phyloP scores from a whole-genome alignment of 2,113 vertebrate genomes.

The Elephas maximus region DNA sequence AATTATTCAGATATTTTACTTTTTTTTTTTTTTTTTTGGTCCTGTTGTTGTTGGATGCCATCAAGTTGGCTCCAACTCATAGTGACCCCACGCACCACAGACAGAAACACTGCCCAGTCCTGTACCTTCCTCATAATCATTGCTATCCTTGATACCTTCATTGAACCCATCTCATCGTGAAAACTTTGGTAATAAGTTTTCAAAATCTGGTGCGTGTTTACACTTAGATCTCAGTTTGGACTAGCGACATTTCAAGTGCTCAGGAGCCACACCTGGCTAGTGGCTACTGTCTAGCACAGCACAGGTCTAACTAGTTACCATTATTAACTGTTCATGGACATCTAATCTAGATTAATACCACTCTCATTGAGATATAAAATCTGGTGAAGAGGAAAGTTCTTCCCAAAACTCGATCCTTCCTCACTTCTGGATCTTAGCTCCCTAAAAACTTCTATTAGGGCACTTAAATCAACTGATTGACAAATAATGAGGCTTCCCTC shows the following conservation, averaged over 20 bases:
- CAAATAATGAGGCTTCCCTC: neutral
- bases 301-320: neutral
- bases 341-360: neutral
- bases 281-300: neutral
- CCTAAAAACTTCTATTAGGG: neutral
- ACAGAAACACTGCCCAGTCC: too few relatives aligned
- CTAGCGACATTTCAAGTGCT: neutral
- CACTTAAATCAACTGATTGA: neutral
- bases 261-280: too few relatives aligned
- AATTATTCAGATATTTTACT: neutral
- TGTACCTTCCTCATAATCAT: too few relatives aligned
- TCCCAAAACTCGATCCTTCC: neutral
- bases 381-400: neutral
- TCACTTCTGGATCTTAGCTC: neutral
- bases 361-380: neutral
- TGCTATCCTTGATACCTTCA: too few relatives aligned
- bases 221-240: neutral
- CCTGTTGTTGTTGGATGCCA: too few relatives aligned
- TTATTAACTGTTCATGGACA: neutral
- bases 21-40: neutral
- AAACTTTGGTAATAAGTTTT: neutral
- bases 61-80: too few relatives aligned
- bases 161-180: too few relatives aligned
- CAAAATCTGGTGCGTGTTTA: neutral
- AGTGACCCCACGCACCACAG: too few relatives aligned